These are phyloP conservation scores for Gastrophysa polygoni DNA, from an alignment of 2,888 invertebrate species.

Conservation along the genomic window DNA sequence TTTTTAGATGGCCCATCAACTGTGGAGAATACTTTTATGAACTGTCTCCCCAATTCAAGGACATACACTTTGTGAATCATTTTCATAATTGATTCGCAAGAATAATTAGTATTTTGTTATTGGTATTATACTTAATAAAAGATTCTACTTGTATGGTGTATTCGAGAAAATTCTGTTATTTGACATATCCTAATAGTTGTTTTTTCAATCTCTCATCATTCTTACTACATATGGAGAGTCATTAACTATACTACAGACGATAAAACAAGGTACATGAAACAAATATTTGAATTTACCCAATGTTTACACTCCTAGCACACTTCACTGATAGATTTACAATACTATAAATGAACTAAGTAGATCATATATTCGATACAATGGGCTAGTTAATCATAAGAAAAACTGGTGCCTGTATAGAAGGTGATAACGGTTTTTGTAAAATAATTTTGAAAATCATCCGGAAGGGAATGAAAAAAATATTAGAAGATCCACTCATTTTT, in stretches of 20 bases:
- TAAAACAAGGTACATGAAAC: background rate
- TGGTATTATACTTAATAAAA: background rate
- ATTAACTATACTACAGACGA: background rate
- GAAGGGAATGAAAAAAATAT: too few species aligned
- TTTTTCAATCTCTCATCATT: background rate
- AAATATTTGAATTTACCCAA: background rate
- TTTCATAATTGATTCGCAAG: background rate
- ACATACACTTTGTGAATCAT: constrained; percentile 38
- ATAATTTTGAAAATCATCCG: too few species aligned
- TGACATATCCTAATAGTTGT: background rate
- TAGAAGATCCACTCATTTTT: too few species aligned
- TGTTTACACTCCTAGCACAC: background rate
- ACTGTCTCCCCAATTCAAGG: constrained; percentile 41
- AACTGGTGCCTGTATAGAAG: too few species aligned
- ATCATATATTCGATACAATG: background rate
- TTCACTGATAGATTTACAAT: background rate
- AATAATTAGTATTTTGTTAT: background rate
- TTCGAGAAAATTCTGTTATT: too few species aligned
- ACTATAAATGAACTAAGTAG: background rate
- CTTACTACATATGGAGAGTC: background rate
- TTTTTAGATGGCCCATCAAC: constrained; percentile 47
- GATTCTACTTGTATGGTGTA: too few species aligned
- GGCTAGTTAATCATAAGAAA: too few species aligned
- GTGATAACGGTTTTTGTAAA: too few species aligned
- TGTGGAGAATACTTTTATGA: constrained; percentile 45